phyloP scores from a whole-genome alignment of 2,888 invertebrate genomes.

The Drosophila gaucha region DNA sequence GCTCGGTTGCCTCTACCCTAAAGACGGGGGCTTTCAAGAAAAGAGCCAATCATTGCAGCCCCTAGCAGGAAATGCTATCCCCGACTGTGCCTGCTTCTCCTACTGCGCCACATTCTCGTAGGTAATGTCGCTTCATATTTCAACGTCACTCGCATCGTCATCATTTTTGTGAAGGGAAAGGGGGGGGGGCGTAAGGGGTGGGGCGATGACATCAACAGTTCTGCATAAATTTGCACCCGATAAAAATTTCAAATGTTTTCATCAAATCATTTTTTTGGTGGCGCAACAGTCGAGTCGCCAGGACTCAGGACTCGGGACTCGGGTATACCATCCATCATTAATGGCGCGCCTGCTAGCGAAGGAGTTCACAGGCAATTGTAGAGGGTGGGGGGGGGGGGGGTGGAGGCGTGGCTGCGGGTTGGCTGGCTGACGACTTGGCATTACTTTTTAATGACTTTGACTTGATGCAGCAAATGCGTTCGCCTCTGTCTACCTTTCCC shows the following conservation, averaged over 20 bases:
- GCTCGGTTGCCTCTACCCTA: slow-evolving; percentile 29
- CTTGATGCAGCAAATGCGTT: slow-evolving; percentile 75
- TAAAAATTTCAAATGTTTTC: slow-evolving; percentile 83
- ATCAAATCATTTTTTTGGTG: slow-evolving; percentile 72
- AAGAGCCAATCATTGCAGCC: slow-evolving; percentile 59
- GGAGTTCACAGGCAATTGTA: slow-evolving; percentile 49
- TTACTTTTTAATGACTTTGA: slow-evolving; percentile 81
- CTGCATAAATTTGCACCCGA: slow-evolving; percentile 83
- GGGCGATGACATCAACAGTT: slow-evolving; percentile 81
- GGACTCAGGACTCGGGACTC: slow-evolving; percentile 14
- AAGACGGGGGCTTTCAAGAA: not conserved
- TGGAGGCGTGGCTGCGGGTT: slow-evolving; percentile 9
- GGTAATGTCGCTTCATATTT: slow-evolving; percentile 77
- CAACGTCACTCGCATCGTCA: slow-evolving; percentile 79
- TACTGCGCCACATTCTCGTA: slow-evolving; percentile 13
- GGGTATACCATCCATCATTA: slow-evolving; percentile 75
- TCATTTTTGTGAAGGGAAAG: slow-evolving; percentile 59
- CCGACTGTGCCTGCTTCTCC: not conserved
- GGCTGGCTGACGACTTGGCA: slow-evolving; percentile 69
- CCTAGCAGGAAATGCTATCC: slow-evolving; percentile 11
- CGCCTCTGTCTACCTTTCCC: slow-evolving; percentile 48
- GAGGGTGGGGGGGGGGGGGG: not conserved
- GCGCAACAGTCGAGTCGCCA: slow-evolving; percentile 42
- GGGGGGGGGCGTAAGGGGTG: not conserved
- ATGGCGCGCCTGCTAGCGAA: slow-evolving; percentile 62